Conservation (phyloP, 2,797 vertebrate genomes). For the Megaceryle alcyon region DNA sequence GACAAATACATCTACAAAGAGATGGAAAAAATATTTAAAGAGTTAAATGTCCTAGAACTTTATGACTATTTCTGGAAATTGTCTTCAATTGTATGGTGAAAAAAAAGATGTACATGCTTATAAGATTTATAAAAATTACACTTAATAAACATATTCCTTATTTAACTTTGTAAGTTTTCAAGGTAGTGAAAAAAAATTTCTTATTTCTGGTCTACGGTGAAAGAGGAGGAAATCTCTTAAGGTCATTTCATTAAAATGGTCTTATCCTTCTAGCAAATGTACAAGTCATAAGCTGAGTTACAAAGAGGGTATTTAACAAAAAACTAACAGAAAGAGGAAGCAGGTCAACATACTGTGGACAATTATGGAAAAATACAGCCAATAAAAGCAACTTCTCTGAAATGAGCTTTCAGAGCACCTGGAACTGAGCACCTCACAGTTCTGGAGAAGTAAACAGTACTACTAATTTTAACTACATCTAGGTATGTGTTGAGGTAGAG, state of each 20-base stretch:
- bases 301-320: neutral
- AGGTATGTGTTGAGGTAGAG: neutral
- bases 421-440: neutral
- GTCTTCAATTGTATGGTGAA: neutral
- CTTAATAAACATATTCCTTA: neutral
- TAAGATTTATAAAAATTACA: neutral
- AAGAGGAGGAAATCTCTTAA: neutral
- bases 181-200: neutral
- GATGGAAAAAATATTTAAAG: neutral
- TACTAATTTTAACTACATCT: neutral
- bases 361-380: neutral
- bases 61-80: neutral
- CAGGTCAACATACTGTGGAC: neutral
- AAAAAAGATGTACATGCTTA: neutral
- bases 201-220: neutral
- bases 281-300: neutral
- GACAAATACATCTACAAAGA: slow-evolving; percentile 91
- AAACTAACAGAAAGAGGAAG: neutral
- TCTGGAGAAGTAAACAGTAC: neutral
- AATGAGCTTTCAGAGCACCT: neutral
- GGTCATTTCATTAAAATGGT: neutral
- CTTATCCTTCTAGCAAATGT: neutral
- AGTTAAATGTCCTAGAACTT: neutral
- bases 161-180: neutral
- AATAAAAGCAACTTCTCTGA: neutral